Evolutionary conservation across 2,888 invertebrate species (phyloP), one percentile per base, ranked within the genome.

Genomic region (Notodonta ziczac): DNA sequence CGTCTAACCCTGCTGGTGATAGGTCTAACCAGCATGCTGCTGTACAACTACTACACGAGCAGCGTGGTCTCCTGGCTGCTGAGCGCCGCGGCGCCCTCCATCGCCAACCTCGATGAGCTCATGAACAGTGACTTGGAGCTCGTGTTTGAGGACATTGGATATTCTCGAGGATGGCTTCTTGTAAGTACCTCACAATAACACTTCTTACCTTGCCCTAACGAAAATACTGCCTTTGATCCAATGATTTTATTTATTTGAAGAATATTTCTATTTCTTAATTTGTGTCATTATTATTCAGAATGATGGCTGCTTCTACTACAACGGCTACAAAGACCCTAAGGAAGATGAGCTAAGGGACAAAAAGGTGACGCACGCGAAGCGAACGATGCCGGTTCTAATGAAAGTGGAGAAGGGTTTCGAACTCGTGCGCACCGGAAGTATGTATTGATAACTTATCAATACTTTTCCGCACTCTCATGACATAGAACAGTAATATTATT

Each of bases 31-130:
- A 90, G 91, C 65, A 88, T 94, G 84, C 77, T 95, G 8, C 82
- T 95, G 1, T 95, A 95, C 76, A 95, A 95, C 81, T 95, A 94
- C 83, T 95, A 95, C 81, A 95, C 95, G 0, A 95, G 95, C 61
- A 95, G 95, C 69, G 94, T 95, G 52, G 94, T 95, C 1, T 95
- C 95, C 0, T 94, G 94, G 81, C 83, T 95, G n/a, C 86, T 95
- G 53, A 94, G 87, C 61, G 93, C 93, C 0, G 89, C 91, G 0
- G 87, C 93, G 0, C 89, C 90, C 2, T 89, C 90, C 8, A 84
- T 95, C 32, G 85, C 83, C 46, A 87, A 87, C 32, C 71, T 95
- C 13, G 90, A 91, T n/a, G 93, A 91, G 10, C 88, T 95, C 24
- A 88, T 94, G 9, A 82, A 84, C 57, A 94, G 94, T 66, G 84